A percentile compares a stretch with the other conserved stretches of the same genome.
Evolutionary conservation across 2,113 vertebrate genomes (phyloP).

Genomic region (Sisor rabdophorus): DNA sequence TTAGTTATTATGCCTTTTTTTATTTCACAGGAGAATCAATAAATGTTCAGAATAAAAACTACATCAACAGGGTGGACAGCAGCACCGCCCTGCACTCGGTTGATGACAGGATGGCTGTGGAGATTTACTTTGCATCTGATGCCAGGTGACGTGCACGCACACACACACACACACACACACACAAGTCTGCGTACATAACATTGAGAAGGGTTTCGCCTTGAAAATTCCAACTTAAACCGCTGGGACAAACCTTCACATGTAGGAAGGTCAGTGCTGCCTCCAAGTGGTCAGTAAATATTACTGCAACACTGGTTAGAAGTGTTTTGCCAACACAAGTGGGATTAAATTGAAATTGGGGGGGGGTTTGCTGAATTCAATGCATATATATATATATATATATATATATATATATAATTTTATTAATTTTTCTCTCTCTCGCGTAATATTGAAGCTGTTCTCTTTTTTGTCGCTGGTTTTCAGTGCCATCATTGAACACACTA

Average conservation of each 20-base stretch:
- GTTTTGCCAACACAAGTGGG: not conserved
- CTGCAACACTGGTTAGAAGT: not conserved
- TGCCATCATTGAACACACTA: conserved; percentile 94
- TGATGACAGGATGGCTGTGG: conserved; percentile 78
- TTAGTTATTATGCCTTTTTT: not conserved
- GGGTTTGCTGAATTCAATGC: no score
- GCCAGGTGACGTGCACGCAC: conserved; percentile 75
- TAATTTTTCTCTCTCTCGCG: no score
- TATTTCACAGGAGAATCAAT: conserved; percentile 56
- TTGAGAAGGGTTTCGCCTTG: not conserved
- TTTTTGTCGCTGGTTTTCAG: conserved; percentile 56
- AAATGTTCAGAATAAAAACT: conserved; percentile 62
- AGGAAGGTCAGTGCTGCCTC: conserved; percentile 28
- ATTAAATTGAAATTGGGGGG: no score
- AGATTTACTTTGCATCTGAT: conserved; percentile 95
- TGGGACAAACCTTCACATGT: not conserved
- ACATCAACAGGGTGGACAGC: conserved; percentile 71
- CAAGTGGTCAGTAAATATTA: conserved; percentile 22
- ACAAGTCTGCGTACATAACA: not conserved
- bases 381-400: no score
- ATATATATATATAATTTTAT: no score
- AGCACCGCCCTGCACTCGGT: conserved; percentile 76
- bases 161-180: not conserved
- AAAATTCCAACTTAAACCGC: not conserved
- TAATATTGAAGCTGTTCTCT: not conserved